Evolutionary conservation across 1,140 invertebrate species (phyloP), one percentile per base, ranked within the genome.

Genomic region (Zophobas atratus): DNA sequence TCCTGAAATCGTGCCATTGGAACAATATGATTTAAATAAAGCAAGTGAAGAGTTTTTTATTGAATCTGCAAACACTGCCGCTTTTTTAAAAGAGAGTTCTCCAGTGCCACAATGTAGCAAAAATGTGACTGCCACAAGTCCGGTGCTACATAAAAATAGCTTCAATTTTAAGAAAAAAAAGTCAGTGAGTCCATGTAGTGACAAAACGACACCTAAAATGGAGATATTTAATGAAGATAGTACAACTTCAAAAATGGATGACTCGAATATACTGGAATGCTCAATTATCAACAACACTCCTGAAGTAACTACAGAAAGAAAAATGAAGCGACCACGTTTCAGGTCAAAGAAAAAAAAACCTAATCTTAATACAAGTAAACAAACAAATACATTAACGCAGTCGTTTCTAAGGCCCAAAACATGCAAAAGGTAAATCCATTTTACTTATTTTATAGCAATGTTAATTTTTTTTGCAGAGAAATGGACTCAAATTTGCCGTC

Each of bases 221-320:
- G n/a, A 20, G 20, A 20, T 20, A 20, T 20, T 20, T 63, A 3
- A 56, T 35, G 5, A 60, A 70, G 38, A 5, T 32, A 6, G 32
- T 32, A 43, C 20, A 48, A 43, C 43, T 41, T 32, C 67, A 49
- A 71, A 49, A 71, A 20, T 34, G 6, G 33, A 43, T 5, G 55
- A 53, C 6, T 56, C 71, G 1, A 73, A 73, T 41, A 56, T 73
- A 6, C 38, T 73, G 49, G 71, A 73, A 32, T 73, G 71, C 51
- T 73, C 71, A 41, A 73, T 73, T 35, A 55, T 73, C 32, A 51
- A 73, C 33, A 20, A 53, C 8, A 73, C 71, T 8, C 71, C 71
- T 0, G 35, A 33, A 33, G 2, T 41, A 49, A 72, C 35, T 39
- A 2, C 48, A 6, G 41, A n/a, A 4, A 73, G 41, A 35, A 39